Evolutionary conservation across 2,797 vertebrate genomes (phyloP).

Genomic region (Lophius americanus): DNA sequence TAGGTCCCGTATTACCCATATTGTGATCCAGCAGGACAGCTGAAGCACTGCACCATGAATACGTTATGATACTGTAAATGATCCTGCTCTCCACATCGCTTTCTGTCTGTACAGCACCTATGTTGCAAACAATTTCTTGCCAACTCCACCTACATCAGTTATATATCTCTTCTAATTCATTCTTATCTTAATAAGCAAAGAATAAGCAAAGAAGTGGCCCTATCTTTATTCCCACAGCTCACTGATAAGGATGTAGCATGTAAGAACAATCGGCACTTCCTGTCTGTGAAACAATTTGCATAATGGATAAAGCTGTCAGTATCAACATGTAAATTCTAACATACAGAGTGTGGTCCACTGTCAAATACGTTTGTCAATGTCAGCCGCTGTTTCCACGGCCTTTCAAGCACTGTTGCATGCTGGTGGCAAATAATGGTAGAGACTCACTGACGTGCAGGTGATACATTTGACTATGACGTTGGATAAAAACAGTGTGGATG

Average conservation of each 20-base stretch:
- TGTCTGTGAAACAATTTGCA: constrained; percentile 29
- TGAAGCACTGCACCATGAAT: constrained; percentile 21
- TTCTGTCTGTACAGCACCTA: neutral
- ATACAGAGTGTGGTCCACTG: constrained; percentile 1
- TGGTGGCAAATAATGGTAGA: constrained; percentile 34
- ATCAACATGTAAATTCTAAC: constrained; percentile 52
- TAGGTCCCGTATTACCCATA: constrained; percentile 23
- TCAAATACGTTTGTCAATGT: constrained; percentile 26
- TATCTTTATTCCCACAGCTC: constrained; percentile 24
- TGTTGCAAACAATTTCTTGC: too few species aligned
- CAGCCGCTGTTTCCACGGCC: constrained; percentile 25
- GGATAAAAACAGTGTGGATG: constrained; percentile 18
- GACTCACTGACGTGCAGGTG: constrained; percentile 32
- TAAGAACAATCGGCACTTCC: constrained; percentile 8
- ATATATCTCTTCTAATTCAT: too few species aligned
- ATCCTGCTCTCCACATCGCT: neutral
- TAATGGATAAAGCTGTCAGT: constrained; percentile 17
- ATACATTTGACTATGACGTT: constrained; percentile 45
- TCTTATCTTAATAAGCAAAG: too few species aligned
- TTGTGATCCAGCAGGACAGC: constrained; percentile 41
- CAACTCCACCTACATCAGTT: too few species aligned
- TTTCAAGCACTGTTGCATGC: constrained; percentile 26
- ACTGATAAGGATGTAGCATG: constrained; percentile 9
- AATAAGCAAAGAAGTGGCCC: constrained; percentile 1
- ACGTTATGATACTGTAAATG: constrained; percentile 10